Evolutionary conservation across 2,797 vertebrate species (phyloP).

Genomic region (Bradypodion ventrale): DNA sequence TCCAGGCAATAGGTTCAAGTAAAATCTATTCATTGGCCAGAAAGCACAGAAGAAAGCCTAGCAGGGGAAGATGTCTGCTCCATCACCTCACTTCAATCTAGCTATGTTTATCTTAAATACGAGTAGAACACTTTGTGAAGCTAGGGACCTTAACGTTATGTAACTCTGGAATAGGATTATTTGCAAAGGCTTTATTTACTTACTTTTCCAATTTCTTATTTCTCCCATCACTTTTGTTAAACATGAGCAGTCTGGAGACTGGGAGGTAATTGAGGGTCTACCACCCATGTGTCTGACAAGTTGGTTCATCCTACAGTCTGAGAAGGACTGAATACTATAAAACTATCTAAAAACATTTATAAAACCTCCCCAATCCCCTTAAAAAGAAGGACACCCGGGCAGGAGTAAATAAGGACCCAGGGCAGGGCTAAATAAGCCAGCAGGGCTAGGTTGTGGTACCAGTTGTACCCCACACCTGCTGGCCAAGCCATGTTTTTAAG

Average conservation of each 20-base stretch:
- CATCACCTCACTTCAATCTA: background rate
- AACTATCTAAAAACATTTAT: too few relatives aligned
- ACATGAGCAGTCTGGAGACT: background rate
- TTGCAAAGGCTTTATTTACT: background rate
- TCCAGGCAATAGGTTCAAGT: constrained; percentile 66
- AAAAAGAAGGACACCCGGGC: too few relatives aligned
- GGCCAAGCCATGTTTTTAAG: too few relatives aligned
- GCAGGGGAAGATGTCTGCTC: background rate
- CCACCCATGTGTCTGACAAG: background rate
- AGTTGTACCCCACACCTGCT: too few relatives aligned
- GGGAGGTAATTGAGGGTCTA: background rate
- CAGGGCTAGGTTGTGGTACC: too few relatives aligned
- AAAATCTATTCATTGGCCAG: constrained; percentile 38
- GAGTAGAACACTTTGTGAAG: background rate
- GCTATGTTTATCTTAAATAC: background rate
- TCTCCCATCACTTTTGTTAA: background rate
- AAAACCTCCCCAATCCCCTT: too few relatives aligned
- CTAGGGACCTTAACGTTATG: too few relatives aligned
- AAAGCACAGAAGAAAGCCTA: constrained; percentile 16
- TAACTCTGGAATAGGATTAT: background rate
- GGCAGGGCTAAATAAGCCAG: too few relatives aligned
- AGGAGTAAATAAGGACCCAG: too few relatives aligned
- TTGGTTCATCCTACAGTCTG: background rate
- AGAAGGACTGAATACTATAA: too few relatives aligned
- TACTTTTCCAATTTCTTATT: background rate